Percentiles rank a stretch among this genome's conserved stretches.
Conservation (phyloP, 2,888 invertebrate species). For the Tipula lateralis region DNA sequence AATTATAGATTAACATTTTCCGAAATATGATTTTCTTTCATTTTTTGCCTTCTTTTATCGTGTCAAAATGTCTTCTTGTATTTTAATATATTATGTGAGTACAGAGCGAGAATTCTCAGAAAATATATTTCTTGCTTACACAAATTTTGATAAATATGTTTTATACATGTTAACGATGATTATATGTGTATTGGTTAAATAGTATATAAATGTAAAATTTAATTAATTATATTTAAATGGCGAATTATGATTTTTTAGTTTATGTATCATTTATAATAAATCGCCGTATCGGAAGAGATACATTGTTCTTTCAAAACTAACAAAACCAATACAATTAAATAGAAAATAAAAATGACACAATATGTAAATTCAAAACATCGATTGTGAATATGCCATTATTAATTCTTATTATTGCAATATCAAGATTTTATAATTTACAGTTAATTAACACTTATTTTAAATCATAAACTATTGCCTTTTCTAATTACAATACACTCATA, state of each 20-base stretch:
- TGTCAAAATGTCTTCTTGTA: conserved; percentile 7
- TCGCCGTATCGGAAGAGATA: background rate
- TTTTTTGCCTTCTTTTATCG: background rate
- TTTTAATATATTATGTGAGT: background rate
- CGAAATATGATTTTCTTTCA: background rate
- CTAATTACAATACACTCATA: background rate
- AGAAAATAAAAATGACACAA: background rate
- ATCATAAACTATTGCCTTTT: background rate
- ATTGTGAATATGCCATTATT: background rate
- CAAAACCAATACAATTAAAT: background rate
- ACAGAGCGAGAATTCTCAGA: background rate
- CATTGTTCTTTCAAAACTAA: background rate
- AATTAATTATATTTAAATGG: background rate
- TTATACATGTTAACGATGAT: background rate
- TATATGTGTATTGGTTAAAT: background rate
- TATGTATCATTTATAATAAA: background rate
- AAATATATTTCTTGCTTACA: background rate
- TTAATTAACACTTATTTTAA: background rate
- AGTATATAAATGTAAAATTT: background rate
- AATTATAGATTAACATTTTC: background rate
- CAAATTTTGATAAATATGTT: background rate
- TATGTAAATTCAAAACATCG: background rate
- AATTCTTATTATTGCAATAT: background rate
- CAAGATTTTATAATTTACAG: background rate
- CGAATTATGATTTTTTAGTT: background rate